phyloP scores from a whole-genome alignment of 2,888 invertebrate genomes.

The Ochlodes sylvanus region DNA sequence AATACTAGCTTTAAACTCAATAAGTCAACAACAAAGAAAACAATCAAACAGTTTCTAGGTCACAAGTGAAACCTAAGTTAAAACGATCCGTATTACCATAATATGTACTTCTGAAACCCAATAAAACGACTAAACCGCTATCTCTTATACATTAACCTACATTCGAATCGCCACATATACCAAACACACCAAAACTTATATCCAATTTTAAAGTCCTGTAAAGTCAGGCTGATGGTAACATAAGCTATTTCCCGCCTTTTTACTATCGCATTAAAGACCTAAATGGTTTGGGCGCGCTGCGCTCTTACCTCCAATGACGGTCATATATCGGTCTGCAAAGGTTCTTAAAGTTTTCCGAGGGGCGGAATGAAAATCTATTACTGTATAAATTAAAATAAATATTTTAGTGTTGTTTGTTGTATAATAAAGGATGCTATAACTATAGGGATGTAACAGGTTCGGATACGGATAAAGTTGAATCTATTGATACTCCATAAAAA shows the following conservation, averaged over 20 bases:
- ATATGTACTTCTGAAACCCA: background rate
- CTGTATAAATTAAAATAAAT: conserved; percentile 28
- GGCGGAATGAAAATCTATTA: conserved; percentile 39
- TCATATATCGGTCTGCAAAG: conserved; percentile 48
- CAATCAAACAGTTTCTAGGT: background rate
- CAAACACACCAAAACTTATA: conserved; percentile 60
- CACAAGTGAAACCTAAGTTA: background rate
- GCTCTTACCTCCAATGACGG: conserved; percentile 48
- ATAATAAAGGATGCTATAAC: background rate
- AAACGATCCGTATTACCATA: background rate
- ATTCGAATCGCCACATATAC: conserved; percentile 38
- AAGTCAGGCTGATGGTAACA: conserved; percentile 41
- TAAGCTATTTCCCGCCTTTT: conserved; percentile 41
- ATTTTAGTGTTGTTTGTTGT: conserved; percentile 13
- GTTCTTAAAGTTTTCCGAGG: conserved; percentile 45
- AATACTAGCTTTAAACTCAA: background rate
- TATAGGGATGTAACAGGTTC: background rate
- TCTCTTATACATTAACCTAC: conserved; percentile 13
- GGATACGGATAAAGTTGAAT: background rate
- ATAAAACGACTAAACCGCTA: conserved; percentile 12
- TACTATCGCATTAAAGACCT: conserved; percentile 42
- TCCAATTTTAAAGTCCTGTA: conserved; percentile 66
- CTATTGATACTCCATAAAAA: no score
- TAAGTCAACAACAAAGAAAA: conserved; percentile 2
- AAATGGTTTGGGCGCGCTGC: conserved; percentile 30